Base-by-base conservation (phyloP, 2,113 vertebrate species). In the Prunella fulvescens region DNA sequence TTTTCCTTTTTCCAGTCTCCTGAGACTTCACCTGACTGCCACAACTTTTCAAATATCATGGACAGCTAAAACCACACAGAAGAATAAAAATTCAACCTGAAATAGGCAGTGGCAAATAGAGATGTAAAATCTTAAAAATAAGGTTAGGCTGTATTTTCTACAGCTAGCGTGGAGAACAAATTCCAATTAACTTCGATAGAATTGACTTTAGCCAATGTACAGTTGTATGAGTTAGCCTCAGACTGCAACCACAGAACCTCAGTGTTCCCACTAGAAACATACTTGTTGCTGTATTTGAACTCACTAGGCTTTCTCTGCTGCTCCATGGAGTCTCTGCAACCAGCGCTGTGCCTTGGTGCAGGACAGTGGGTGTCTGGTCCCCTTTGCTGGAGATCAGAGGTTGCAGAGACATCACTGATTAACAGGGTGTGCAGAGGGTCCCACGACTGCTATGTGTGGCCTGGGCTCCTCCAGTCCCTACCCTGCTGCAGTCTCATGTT, bases 291-390 rank as follows among this genome's bases (percentile, higher is more conserved):
- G n/a, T 23, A 25, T 53, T 58, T 74, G 35, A 51, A 33, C 51
- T 81, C 3, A 1, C 20, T 15, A 39, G 28, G 31, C 7, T 81
- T 91, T 44, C 6, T 5, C 8, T 58, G 7, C 23, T 62, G 26
- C 29, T 45, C 24, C 1, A 2, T 0, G 2, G 14, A 60, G 28
- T 47, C 33, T 4, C 1, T 42, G 11, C 0, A 3, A 20, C 1
- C 18, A 80, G 39, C 0, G 2, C 13, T 0, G 0, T 42, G 18
- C 39, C 56, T 56, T 6, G 4, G 11, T 0, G 1, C 9, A 40
- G 61, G 23, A 19, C 0, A 5, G 10, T 13, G 15, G 0, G 0
- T 58, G 12, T 19, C 47, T 58, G 9, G 3, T 33, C 3, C 23
- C 16, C 17, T 31, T 33, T n/a, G 50, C 8, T 70, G 64, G n/a